Base-by-base conservation (phyloP, 2,113 vertebrate species). In the Dasypus novemcinctus region DNA sequence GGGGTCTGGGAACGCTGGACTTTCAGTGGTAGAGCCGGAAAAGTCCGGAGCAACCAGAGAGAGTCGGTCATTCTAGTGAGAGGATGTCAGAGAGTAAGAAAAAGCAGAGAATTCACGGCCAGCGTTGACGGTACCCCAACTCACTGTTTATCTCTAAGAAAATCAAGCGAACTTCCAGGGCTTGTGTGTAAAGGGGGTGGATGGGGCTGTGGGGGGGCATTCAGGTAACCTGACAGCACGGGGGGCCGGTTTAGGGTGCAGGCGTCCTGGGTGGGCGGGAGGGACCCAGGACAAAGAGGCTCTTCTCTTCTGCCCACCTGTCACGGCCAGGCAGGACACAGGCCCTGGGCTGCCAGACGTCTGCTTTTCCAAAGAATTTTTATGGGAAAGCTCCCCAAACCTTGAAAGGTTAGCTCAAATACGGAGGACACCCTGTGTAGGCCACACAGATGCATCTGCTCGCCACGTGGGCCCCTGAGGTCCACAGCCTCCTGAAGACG, bases 361-460 rank as follows among this genome's bases (percentile, higher is more conserved):
- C 79, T 86, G 87, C 46, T 33, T 76, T 61, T 82, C 25, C 49
- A 49, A 81, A 59, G 27, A 57, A 74, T 38, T 93, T 29, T 83
- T 66, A 68, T 25, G 82, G 46, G 49, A 74, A 93, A 87, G 38
- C 76, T 52, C 87, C 84, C 54, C 57, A 21, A 33, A 76, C 78
- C 89, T 38, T 61, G 74, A 61, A 91, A 33, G 3, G 11, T 20
- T 57, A 63, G 78, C 83, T 85, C 64, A 6, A 11, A 2, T 12
- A 3, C 33, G 11, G 61, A 91, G 78, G 75, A 75, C 61, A 11
- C 25, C 68, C 57, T 64, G 72, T 11, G 4, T 2, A 29, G 52
- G 61, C 76, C 92, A 25, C 90, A 59, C 33, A 49, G 76, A 80
- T 69, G 69, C 36, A 27, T 49, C 49, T 3, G 66, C 7, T 33